phyloP scores from a whole-genome alignment of 2,888 invertebrate species.

The Ormia ochracea region DNA sequence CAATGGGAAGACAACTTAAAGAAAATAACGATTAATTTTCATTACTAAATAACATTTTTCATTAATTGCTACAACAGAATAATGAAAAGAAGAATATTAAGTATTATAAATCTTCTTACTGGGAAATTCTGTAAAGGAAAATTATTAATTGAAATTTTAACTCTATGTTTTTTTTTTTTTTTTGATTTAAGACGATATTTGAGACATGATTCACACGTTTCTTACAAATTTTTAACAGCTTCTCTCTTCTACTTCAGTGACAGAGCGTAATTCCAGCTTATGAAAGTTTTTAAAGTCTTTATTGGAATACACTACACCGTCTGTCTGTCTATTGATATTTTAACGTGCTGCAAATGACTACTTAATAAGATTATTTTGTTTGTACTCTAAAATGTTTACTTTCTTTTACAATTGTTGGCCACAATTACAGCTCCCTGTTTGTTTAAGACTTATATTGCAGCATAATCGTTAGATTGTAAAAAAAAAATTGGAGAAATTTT shows the following conservation, averaged over 20 bases:
- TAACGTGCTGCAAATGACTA: background rate
- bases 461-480: no score
- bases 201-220: background rate
- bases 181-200: background rate
- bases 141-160: no score
- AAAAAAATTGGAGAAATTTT: no score
- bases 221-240: background rate
- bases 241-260: background rate
- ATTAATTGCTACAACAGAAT: background rate
- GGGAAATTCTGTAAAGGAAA: background rate
- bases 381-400: background rate
- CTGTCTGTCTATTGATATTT: no score
- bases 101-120: background rate
- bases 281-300: conserved; percentile 8
- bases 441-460: no score
- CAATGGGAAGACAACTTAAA: no score
- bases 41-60: no score
- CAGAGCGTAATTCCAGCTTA: background rate
- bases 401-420: conserved; percentile 11
- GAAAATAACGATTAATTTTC: background rate
- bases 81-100: background rate
- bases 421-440: conserved; percentile 42
- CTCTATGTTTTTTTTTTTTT: no score
- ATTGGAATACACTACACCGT: background rate
- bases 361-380: conserved; percentile 17